These are phyloP conservation scores for Epinephelus moara DNA, from an alignment of 2,113 vertebrate genomes.

Conservation along the genomic window DNA sequence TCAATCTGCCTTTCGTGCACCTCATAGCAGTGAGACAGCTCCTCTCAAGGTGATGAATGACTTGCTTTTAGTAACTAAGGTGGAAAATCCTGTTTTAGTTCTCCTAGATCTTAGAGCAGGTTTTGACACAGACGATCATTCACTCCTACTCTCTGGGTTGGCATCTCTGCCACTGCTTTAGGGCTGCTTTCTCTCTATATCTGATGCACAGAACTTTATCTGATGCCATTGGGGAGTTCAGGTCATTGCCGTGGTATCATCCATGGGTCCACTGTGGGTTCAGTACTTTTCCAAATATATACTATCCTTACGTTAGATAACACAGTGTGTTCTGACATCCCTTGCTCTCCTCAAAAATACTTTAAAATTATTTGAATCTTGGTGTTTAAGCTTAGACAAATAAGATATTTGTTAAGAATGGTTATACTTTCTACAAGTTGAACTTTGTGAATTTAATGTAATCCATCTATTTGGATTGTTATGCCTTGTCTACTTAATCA, in stretches of 20 bases:
- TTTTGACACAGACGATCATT: constrained; percentile 68
- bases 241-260: constrained; percentile 36
- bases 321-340: not conserved
- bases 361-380: not conserved
- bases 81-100: constrained; percentile 69
- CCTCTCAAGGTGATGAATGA: constrained; percentile 56
- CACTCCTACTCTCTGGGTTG: constrained; percentile 65
- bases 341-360: not conserved
- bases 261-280: constrained; percentile 14
- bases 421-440: not conserved
- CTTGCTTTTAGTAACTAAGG: constrained; percentile 60
- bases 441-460: not conserved
- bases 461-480: not conserved
- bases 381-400: not conserved
- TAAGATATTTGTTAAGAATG: not conserved
- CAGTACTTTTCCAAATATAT: constrained; percentile 36
- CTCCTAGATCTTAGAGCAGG: constrained; percentile 52
- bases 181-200: constrained; percentile 50
- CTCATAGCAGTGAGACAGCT: constrained; percentile 39
- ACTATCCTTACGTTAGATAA: constrained; percentile 19
- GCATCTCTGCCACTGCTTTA: constrained; percentile 57
- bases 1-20: constrained; percentile 27
- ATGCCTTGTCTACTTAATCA: too few species aligned
- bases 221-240: constrained; percentile 47
- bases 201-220: constrained; percentile 44